Conservation (phyloP, 2,797 vertebrate species). For the Coluber constrictor region DNA sequence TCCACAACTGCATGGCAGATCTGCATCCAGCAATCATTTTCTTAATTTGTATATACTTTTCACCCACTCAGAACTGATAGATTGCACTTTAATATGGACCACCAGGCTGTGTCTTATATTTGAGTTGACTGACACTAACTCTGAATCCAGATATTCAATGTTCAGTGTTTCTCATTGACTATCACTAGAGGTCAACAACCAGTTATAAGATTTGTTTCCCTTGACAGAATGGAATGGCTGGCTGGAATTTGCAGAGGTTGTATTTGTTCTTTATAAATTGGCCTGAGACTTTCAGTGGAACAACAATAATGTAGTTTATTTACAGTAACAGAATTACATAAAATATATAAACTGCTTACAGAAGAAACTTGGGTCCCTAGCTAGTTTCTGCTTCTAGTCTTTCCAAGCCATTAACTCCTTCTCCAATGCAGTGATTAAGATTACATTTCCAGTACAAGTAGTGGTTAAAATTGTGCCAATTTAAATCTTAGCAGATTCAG, state of each 20-base stretch:
- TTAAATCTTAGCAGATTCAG: slow-evolving; percentile 27
- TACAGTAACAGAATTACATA: neutral
- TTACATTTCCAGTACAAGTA: neutral
- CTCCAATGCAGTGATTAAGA: neutral
- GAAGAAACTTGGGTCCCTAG: neutral
- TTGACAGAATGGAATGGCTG: neutral
- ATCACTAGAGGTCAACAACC: neutral
- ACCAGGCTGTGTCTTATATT: neutral
- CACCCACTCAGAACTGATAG: neutral
- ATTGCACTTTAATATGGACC: neutral
- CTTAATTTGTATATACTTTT: neutral
- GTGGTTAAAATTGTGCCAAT: neutral
- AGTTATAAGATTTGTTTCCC: neutral
- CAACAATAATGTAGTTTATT: neutral
- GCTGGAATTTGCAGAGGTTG: neutral
- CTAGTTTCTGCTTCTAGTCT: neutral
- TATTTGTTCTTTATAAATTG: neutral
- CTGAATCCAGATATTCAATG: neutral
- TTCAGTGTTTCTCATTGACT: neutral
- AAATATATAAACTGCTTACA: neutral
- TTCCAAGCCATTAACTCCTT: neutral
- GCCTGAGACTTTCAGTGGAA: neutral
- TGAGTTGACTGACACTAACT: neutral
- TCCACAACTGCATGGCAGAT: neutral
- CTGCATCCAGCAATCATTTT: neutral